These are phyloP conservation scores for Gadopsis bispinosus DNA, from an alignment of 2,797 vertebrate genomes.

Conservation along the genomic window DNA sequence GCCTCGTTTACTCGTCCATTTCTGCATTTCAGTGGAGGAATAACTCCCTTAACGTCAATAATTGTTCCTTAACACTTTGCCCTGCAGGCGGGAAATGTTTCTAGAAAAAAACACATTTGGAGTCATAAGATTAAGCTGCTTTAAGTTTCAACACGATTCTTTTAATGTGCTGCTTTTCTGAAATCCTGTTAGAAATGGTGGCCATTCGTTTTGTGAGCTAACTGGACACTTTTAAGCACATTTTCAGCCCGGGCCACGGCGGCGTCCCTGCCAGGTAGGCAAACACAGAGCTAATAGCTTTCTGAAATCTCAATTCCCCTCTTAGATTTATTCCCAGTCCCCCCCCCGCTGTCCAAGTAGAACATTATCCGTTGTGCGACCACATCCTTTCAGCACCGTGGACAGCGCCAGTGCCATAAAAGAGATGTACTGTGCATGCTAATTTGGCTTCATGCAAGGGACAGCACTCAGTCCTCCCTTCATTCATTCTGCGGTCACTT, in stretches of 20 bases:
- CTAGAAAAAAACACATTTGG: not conserved
- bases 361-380: conserved; percentile 76
- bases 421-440: conserved; percentile 68
- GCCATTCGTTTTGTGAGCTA: conserved; percentile 49
- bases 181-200: conserved; percentile 21
- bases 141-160: not conserved
- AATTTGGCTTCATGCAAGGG: conserved; percentile 66
- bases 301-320: conserved; percentile 70
- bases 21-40: not conserved
- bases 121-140: not conserved
- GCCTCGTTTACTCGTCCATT: not conserved
- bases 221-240: conserved; percentile 48
- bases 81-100: too few species aligned
- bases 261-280: conserved; percentile 61
- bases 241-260: conserved; percentile 37
- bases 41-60: not conserved
- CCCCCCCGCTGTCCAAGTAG: conserved; percentile 54
- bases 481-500: conserved; percentile 52
- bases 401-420: conserved; percentile 75
- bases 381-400: conserved; percentile 73
- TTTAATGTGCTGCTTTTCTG: conserved; percentile 23
- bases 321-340: conserved; percentile 72
- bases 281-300: conserved; percentile 67
- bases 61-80: not conserved
- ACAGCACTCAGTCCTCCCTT: conserved; percentile 60